phyloP scores from a whole-genome alignment of 1,140 invertebrate genomes.

The Choristoneura fumiferana region DNA sequence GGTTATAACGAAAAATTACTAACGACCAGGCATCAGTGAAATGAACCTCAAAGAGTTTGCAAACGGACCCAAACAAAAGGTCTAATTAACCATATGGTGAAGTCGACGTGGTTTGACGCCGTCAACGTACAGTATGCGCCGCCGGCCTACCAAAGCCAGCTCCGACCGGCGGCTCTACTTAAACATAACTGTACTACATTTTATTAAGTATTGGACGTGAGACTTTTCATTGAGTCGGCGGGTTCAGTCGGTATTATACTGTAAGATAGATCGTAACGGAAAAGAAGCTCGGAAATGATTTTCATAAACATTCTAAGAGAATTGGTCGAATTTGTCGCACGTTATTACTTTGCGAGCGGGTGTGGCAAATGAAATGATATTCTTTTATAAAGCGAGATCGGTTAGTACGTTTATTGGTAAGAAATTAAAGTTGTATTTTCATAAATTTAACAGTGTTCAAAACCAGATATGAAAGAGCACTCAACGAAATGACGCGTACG shows the following conservation, averaged over 20 bases:
- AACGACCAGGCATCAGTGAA: slow-evolving; percentile 1
- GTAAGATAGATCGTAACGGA: slow-evolving; percentile 21
- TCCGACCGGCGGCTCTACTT: slow-evolving; percentile 13
- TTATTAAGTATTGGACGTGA: slow-evolving; percentile 36
- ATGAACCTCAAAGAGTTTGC: not conserved
- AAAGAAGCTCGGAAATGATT: not conserved
- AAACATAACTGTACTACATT: slow-evolving; percentile 27
- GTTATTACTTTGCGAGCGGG: not conserved
- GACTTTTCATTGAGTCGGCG: slow-evolving; percentile 21
- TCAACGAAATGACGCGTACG: no score
- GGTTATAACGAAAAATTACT: not conserved
- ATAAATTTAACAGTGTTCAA: no score
- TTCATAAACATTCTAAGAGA: not conserved
- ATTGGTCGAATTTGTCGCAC: no score
- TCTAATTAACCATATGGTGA: not conserved
- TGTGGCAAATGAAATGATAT: not conserved
- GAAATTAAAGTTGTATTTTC: no score
- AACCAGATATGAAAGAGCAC: no score
- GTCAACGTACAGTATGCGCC: slow-evolving; percentile 10
- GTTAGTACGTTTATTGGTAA: no score
- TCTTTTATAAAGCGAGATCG: not conserved
- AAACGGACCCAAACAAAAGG: not conserved
- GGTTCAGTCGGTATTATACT: slow-evolving; percentile 23
- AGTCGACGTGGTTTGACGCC: slow-evolving; percentile 8
- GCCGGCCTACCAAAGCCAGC: slow-evolving; percentile 6